Conservation (phyloP, 2,888 invertebrate genomes). For the Synanthedon tipuliformis region DNA sequence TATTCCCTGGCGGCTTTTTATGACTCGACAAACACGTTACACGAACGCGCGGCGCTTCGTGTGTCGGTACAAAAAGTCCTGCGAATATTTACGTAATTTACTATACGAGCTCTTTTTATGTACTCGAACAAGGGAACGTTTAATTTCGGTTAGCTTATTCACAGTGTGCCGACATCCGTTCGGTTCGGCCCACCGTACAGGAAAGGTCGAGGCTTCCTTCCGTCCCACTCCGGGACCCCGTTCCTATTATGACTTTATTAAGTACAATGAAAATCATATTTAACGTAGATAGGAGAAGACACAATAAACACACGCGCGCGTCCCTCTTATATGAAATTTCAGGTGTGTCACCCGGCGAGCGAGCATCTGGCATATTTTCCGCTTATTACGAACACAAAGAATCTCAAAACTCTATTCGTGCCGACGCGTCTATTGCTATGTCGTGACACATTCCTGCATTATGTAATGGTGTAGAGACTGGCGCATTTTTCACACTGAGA, state of each 20-base stretch:
- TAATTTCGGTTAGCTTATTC: conserved; percentile 3
- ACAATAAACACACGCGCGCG: conserved; percentile 48
- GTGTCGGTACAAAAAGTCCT: conserved; percentile 2
- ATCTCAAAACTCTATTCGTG: conserved; percentile 36
- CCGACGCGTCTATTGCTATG: conserved; percentile 15
- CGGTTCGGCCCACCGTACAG: conserved; percentile 21
- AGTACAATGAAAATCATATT: conserved; percentile 59
- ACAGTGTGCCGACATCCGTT: conserved; percentile 17
- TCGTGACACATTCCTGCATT: conserved; percentile 4
- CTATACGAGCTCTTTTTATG: conserved; percentile 10
- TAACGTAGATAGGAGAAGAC: conserved; percentile 38
- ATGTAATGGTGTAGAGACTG: conserved; percentile 42
- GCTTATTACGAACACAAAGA: conserved; percentile 58
- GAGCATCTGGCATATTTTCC: conserved; percentile 39
- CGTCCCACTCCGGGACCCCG: conserved; percentile 32
- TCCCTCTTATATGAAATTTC: conserved; percentile 29
- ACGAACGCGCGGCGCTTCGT: background rate
- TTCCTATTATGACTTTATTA: conserved; percentile 55
- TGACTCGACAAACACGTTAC: background rate
- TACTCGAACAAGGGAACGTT: background rate
- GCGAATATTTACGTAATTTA: conserved; percentile 10
- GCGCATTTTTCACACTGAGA: conserved; percentile 59
- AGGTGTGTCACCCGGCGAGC: conserved; percentile 14
- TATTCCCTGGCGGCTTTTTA: background rate
- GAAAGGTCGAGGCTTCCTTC: conserved; percentile 51